Base-by-base conservation (phyloP, 2,888 invertebrate species). In the Nemoura dubitans region DNA sequence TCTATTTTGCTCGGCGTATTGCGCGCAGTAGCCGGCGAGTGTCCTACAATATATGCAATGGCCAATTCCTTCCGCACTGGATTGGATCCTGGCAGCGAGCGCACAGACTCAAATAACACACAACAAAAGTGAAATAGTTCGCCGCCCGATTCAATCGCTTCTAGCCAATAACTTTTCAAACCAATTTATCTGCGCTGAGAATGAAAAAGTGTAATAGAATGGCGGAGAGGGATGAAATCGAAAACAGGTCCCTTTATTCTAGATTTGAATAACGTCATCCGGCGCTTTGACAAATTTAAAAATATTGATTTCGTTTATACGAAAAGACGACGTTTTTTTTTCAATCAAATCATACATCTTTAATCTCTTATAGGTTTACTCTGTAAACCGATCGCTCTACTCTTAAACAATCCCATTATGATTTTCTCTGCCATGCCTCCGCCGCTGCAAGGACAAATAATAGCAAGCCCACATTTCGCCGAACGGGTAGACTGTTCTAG, bases 121-220 rank as follows among this genome's bases (percentile, higher is more conserved):
- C 84, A 84, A 59, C 84, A 84, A 84, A 76, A 84, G 59, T 83
- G 84, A 59, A 59, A 84, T 84, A 28, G 84, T 26, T 26, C 81
- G 5, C 76, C 81, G 5, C 76, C 59, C 76, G 43, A 84, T 84
- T 59, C 59, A 59, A 84, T 84, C 84, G 59, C 27, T 84, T 84
- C 84, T 59, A 84, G 59, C 84, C 59, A 84, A 84, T 84, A 84
- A 84, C 84, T 59, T 84, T 84, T 29, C 59, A 25, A 42, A 84
- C 59, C 84, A 84, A 30, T 84, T 84, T 84, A 81, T 81, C 81
- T 30, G 29, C n/a, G n/a, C 29, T 81, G 81, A 81, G 28, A 81
- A 28, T 29, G 81, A 28, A 59, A 59, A 59, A 59, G 59, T 59
- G 59, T 59, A 59, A 59, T 59, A 59, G 59, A 59, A 59, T 59